A percentile compares a stretch with the other conserved stretches of the same genome.
Evolutionary conservation across 1,140 invertebrate species (phyloP).

Genomic region (Drosophila elegans): DNA sequence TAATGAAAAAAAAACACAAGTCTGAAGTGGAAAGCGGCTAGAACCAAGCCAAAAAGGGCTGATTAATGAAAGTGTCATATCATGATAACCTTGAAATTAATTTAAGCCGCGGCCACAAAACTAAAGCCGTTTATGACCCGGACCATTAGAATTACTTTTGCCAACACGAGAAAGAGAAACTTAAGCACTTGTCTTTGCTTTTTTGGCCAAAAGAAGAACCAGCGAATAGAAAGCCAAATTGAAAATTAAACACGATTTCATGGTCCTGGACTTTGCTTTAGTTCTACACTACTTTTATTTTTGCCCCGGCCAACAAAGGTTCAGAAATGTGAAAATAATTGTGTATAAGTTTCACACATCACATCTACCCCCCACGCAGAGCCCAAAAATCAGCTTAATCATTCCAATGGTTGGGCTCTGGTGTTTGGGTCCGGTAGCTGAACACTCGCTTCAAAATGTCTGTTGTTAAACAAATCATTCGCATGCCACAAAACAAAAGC

Average conservation of each 20-base stretch:
- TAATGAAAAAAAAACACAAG: slow-evolving; percentile 10
- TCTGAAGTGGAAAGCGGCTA: slow-evolving; percentile 17
- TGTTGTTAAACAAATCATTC: slow-evolving; percentile 63
- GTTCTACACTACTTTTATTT: slow-evolving; percentile 80
- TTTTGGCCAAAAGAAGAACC: slow-evolving; percentile 21
- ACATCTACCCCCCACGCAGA: slow-evolving; percentile 27
- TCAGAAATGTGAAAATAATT: slow-evolving; percentile 70
- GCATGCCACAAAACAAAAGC: slow-evolving; percentile 50
- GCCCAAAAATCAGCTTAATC: slow-evolving; percentile 34
- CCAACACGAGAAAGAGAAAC: slow-evolving; percentile 70
- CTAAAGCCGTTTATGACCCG: slow-evolving; percentile 44
- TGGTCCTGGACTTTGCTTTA: slow-evolving; percentile 71
- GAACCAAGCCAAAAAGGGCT: slow-evolving; percentile 5
- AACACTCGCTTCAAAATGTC: slow-evolving; percentile 13
- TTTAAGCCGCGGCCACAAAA: slow-evolving; percentile 11
- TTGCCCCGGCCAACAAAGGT: slow-evolving; percentile 32
- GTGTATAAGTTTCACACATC: slow-evolving; percentile 44
- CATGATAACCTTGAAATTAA: slow-evolving; percentile 57
- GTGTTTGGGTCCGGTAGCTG: slow-evolving; percentile 34
- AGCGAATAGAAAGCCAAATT: slow-evolving; percentile 66
- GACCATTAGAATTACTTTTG: slow-evolving; percentile 65
- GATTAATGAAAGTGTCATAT: slow-evolving; percentile 50
- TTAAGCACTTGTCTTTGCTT: slow-evolving; percentile 42
- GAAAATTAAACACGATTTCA: slow-evolving; percentile 78
- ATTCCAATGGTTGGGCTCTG: slow-evolving; percentile 11